These are phyloP conservation scores for Etheostoma nigrum DNA, from an alignment of 2,797 vertebrate genomes.

Conservation along the genomic window DNA sequence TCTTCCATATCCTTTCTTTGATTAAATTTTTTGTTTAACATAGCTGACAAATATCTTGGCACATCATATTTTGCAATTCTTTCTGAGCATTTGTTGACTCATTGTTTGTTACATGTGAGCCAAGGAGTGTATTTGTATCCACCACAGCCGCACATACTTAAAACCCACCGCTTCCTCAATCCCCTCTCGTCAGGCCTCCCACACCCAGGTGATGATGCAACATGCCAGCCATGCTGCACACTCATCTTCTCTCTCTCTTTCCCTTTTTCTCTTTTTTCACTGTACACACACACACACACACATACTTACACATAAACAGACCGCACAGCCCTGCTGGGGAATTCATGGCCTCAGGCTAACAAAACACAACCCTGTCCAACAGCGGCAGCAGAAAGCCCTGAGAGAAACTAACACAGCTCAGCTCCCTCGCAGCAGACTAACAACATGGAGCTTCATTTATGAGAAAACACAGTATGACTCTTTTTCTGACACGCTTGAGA, in stretches of 20 bases:
- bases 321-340: conserved; percentile 77
- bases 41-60: conserved; percentile 6
- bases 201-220: conserved; percentile 74
- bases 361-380: conserved; percentile 73
- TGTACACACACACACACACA: conserved; percentile 11
- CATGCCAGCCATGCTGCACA: conserved; percentile 30
- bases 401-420: conserved; percentile 49
- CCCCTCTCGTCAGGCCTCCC: conserved; percentile 45
- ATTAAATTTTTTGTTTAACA: neutral
- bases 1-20: neutral
- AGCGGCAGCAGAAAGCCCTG: conserved; percentile 43
- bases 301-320: conserved; percentile 55
- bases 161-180: conserved; percentile 16
- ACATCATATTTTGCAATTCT: conserved; percentile 2
- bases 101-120: neutral
- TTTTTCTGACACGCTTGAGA: conserved; percentile 40
- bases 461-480: conserved; percentile 39
- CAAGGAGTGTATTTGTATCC: conserved; percentile 25
- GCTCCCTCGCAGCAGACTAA: conserved; percentile 39
- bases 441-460: conserved; percentile 40
- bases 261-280: neutral
- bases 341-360: conserved; percentile 83
- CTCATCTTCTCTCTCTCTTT: conserved; percentile 39
- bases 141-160: neutral
- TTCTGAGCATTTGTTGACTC: conserved; percentile 2